Evolutionary conservation across 2,888 invertebrate genomes (phyloP), one percentile per base, ranked within the genome.

Genomic region (Nymphalis c-album): DNA sequence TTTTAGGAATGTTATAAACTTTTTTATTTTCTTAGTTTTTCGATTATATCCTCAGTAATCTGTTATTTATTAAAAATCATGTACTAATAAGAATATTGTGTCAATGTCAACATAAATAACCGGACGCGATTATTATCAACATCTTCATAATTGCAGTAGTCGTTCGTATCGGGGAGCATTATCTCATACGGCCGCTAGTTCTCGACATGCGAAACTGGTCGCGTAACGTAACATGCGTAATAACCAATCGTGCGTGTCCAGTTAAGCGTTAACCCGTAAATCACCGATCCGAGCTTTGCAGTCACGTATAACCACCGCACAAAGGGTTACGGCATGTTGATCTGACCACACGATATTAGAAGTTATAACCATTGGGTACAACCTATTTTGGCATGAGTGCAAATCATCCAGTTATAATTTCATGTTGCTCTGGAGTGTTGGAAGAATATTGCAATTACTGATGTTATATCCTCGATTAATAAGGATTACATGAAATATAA

Each of bases 221-320:
- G 82, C 80, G 51, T 78, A 74, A 72, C 75, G 63, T 59, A 59
- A 72, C 77, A 82, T 80, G 82, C 81, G 80, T 85, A 84, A 85
- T 85, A 77, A 76, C 70, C 78, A 78, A 82, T 83, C 83, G 78
- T 80, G 84, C 83, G 81, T 83, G 83, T 85, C 85, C 75, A 76
- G 70, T 68, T 71, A 72, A 74, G 69, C 80, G 63, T 70, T 71
- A 71, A 61, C 65, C 66, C 64, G 71, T 74, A 74, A 73, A 74
- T 67, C 71, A 70, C 69, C 47, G 62, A 67, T 65, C 64, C 48
- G 63, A 66, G 60, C 60, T 68, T 61, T 31, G 58, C 63, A 68
- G 69, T 73, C 71, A 72, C 72, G 69, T 71, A 67, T 57, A 70
- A 60, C 60, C 60, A 57, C 51, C 57, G 31, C 40, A 62, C 64